phyloP scores from a whole-genome alignment of 2,113 vertebrate species.

The Pongo pygmaeus region DNA sequence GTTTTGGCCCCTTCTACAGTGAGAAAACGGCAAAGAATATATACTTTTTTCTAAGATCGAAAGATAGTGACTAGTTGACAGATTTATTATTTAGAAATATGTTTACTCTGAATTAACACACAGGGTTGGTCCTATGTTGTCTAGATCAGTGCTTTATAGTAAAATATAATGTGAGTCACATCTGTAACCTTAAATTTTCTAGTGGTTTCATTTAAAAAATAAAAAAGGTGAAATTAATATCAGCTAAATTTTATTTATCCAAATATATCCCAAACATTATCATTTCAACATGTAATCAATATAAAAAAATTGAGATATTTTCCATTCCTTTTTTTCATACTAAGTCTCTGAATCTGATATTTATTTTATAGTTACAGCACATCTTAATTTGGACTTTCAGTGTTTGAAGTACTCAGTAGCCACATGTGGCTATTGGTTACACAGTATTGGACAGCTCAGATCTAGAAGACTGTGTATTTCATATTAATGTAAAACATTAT shows the following conservation, averaged over 20 bases:
- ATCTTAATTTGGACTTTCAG: not conserved
- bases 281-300: not conserved
- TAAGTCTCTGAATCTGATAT: not conserved
- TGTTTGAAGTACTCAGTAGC: not conserved
- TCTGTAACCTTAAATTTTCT: not conserved
- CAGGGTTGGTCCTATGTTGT: not conserved
- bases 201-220: not conserved
- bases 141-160: not conserved
- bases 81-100: slow-evolving; percentile 34
- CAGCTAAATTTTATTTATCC: not conserved
- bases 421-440: not conserved
- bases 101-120: slow-evolving; percentile 5
- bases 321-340: not conserved
- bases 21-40: not conserved
- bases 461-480: not conserved
- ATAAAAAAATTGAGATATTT: not conserved
- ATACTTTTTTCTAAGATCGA: not conserved
- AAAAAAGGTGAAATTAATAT: slow-evolving; percentile 38
- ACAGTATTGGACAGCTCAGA: not conserved
- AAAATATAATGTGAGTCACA: not conserved
- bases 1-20: not conserved
- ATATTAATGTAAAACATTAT: not conserved
- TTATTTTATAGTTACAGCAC: not conserved
- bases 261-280: not conserved
- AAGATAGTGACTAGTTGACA: not conserved